Conservation (phyloP, 2,113 vertebrate genomes). For the Acanthisitta chloris region DNA sequence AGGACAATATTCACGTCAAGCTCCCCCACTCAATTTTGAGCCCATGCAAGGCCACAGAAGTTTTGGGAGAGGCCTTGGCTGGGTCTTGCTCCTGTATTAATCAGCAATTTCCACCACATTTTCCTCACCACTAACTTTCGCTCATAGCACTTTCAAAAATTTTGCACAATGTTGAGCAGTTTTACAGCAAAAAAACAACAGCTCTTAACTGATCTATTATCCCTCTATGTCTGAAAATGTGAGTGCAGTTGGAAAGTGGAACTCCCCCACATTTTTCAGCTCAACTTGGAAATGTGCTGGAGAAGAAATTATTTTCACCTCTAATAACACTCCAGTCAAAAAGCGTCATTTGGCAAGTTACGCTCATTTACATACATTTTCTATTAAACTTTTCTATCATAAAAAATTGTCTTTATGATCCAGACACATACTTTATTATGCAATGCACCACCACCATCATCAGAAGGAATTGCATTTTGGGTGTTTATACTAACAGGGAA, state of each 20-base stretch:
- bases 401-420: conserved; percentile 65
- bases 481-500: conserved; percentile 66
- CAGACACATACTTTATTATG: conserved; percentile 48
- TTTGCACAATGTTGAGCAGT: not conserved
- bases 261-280: conserved; percentile 35
- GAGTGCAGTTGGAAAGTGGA: conserved; percentile 43
- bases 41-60: not conserved
- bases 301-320: conserved; percentile 50
- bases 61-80: not conserved
- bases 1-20: not conserved
- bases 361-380: conserved; percentile 54
- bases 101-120: not conserved
- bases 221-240: conserved; percentile 9
- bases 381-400: conserved; percentile 62
- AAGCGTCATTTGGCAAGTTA: conserved; percentile 43
- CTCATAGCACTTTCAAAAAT: not conserved
- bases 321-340: conserved; percentile 32
- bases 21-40: not conserved
- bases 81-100: not conserved
- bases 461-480: conserved; percentile 49
- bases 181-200: conserved; percentile 40
- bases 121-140: not conserved
- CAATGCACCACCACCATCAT: conserved; percentile 48
- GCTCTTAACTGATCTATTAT: conserved; percentile 41
- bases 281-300: conserved; percentile 41